Evolutionary conservation across 2,888 invertebrate species (phyloP), one percentile per base, ranked within the genome.

Genomic region (Nomada ferruginata): DNA sequence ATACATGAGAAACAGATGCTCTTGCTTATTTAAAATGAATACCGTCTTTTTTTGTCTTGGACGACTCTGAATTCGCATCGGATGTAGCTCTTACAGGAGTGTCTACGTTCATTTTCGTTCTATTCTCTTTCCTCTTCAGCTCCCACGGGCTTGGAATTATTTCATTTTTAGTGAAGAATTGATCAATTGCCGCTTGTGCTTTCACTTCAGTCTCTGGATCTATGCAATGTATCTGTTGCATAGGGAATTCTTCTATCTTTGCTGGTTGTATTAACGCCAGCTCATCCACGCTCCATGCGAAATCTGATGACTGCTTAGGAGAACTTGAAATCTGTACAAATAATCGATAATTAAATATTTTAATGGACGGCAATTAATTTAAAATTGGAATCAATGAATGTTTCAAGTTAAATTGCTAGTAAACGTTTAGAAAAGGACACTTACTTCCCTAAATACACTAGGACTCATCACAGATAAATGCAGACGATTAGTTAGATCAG

Each of bases 221-320:
- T 26, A 95, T 95, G 0, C 95, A 94, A 0, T 95, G 94, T 87
- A 95, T 95, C 89, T 96, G 96, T 86, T 96, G 95, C 71, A 95
- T 94, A 69, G 95, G 95, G 69, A 94, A 93, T 87, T 95, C 96
- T 83, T 96, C 96, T 76, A 97, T 96, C 85, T 96, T 95, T 1
- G 95, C 96, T 29, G 97, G 97, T 66, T 95, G 95, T 76, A 97
- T 93, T n/a, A 94, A 94, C 73, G 96, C 96, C 13, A 96, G 94
- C 90, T 96, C 96, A 80, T 97, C 96, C 80, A 97, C 96, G 65
- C 95, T 96, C 97, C 97, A 97, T 76, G 94, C 94, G 89, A 96
- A 96, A 76, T 94, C 94, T n/a, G 94, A 93, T 10, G 94, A 94
- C 13, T 85, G 79, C 81, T 93, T 92, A 11, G 82, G 75, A 1